Percentiles rank a stretch among this genome's conserved stretches.
Conservation (phyloP, 1,140 invertebrate genomes). For the Caenorhabditis briggsae region DNA sequence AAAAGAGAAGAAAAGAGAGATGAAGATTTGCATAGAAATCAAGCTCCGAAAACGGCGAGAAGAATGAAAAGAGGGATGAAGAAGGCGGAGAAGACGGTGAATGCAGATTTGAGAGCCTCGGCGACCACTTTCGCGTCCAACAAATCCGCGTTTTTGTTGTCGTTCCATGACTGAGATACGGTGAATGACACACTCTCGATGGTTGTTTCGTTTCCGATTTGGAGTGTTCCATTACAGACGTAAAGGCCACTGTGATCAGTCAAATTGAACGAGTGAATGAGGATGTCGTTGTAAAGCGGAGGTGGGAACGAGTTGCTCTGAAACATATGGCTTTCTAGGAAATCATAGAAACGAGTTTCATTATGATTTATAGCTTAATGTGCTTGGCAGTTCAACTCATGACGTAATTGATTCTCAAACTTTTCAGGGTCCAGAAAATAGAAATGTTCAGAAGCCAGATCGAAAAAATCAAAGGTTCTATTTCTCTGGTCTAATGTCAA, state of each 20-base stretch:
- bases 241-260: slow-evolving; percentile 39
- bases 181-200: slow-evolving; percentile 38
- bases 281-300: slow-evolving; percentile 31
- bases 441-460: too few relatives aligned
- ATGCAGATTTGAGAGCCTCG: slow-evolving; percentile 45
- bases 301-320: slow-evolving; percentile 32
- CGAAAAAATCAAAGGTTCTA: too few relatives aligned
- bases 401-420: too few relatives aligned
- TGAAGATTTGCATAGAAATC: slow-evolving; percentile 49
- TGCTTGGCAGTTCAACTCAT: too few relatives aligned
- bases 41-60: background rate
- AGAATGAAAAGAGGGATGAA: slow-evolving; percentile 18
- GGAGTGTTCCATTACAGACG: slow-evolving; percentile 35
- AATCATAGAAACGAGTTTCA: background rate
- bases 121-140: slow-evolving; percentile 26
- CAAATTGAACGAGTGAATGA: slow-evolving; percentile 28
- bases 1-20: background rate
- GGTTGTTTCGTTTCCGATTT: slow-evolving; percentile 33
- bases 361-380: too few relatives aligned
- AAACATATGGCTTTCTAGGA: background rate
- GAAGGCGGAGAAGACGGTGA: slow-evolving; percentile 30
- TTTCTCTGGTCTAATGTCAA: too few relatives aligned
- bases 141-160: slow-evolving; percentile 39
- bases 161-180: slow-evolving; percentile 41
- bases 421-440: too few relatives aligned